These are phyloP conservation scores for Corythaeola cristata DNA, from an alignment of 2,113 vertebrate genomes.

Conservation along the genomic window DNA sequence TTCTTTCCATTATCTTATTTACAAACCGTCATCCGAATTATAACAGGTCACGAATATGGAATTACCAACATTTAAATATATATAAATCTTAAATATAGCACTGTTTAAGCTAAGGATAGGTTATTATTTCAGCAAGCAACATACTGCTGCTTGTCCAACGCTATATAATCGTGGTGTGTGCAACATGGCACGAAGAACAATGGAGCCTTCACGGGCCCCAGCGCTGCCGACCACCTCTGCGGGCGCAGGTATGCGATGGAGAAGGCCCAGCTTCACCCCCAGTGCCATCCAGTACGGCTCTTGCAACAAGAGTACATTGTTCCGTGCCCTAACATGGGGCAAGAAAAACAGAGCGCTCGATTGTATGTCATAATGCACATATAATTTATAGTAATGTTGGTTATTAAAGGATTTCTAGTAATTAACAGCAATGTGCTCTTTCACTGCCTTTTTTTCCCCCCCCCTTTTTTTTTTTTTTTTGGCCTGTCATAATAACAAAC, in stretches of 20 bases:
- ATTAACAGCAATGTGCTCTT: slow-evolving; percentile 64
- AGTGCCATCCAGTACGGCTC: slow-evolving; percentile 23
- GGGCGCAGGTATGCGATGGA: slow-evolving; percentile 40
- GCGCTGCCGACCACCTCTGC: neutral
- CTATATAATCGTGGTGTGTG: neutral
- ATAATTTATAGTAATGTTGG: slow-evolving; percentile 71
- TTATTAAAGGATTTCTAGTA: slow-evolving; percentile 74
- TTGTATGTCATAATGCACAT: slow-evolving; percentile 62
- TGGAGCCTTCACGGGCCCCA: neutral
- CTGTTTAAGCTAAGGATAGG: neutral
- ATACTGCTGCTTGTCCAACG: neutral
- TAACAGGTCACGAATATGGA: neutral
- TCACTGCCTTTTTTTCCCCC: neutral
- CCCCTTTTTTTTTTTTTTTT: neutral
- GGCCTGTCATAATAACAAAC: slow-evolving; percentile 45
- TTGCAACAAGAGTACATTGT: slow-evolving; percentile 62
- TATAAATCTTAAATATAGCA: neutral
- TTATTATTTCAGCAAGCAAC: neutral
- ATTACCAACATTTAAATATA: neutral
- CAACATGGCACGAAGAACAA: neutral
- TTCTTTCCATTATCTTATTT: neutral
- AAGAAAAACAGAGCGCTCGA: slow-evolving; percentile 54
- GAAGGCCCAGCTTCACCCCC: neutral
- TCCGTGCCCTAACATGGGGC: slow-evolving; percentile 4
- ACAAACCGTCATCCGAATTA: neutral